A percentile compares a stretch with the other conserved stretches of the same genome.
Evolutionary conservation across 2,113 vertebrate genomes (phyloP).

Genomic region (Microtus richardsoni): DNA sequence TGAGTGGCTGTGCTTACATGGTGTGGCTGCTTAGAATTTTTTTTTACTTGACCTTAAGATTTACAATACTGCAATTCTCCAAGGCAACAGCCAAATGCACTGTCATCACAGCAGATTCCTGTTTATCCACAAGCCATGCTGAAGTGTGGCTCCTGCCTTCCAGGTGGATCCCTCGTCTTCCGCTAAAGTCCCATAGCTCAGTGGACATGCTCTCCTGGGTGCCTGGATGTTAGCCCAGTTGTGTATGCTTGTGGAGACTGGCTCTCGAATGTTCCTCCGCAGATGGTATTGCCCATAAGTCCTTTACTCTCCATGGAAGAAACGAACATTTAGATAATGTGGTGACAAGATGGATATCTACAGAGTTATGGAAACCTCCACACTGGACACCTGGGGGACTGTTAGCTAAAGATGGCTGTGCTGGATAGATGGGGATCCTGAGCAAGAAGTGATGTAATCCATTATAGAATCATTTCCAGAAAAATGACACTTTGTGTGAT

Average conservation of each 20-base stretch:
- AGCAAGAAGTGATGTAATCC: no score
- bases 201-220: neutral
- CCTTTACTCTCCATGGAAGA: neutral
- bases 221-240: no score
- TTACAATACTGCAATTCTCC: neutral
- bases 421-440: no score
- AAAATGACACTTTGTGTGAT: neutral
- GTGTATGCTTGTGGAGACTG: no score
- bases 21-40: neutral
- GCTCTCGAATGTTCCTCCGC: no score
- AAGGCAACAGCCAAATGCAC: neutral
- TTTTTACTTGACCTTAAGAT: neutral
- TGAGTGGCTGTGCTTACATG: neutral
- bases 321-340: neutral
- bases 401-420: neutral
- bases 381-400: neutral
- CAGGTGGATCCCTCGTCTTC: neutral
- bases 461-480: neutral
- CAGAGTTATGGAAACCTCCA: no score
- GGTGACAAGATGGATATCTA: neutral
- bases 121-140: neutral
- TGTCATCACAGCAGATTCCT: neutral
- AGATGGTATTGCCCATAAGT: no score
- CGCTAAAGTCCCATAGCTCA: neutral
- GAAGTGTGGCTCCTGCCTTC: neutral